Conservation (phyloP, 1,140 invertebrate species). For the Calephelis virginiensis region DNA sequence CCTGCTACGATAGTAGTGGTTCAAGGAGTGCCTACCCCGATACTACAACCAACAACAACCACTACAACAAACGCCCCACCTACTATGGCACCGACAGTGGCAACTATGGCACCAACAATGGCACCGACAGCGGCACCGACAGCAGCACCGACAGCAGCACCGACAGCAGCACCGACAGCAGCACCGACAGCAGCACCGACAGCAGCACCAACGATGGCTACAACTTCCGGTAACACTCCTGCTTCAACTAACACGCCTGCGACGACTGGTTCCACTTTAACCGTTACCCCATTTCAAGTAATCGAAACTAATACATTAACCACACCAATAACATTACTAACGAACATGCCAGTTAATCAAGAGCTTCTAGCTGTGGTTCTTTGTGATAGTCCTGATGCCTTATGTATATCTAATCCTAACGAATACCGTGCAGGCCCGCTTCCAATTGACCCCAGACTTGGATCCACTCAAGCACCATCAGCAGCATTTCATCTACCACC, state of each 20-base stretch:
- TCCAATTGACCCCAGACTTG: conserved; percentile 63
- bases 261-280: conserved; percentile 22
- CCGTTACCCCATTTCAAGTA: conserved; percentile 23
- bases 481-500: conserved; percentile 50
- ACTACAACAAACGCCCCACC: conserved; percentile 29
- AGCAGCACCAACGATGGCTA: conserved; percentile 22
- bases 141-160: conserved; percentile 28
- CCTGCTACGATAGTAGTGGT: conserved; percentile 53
- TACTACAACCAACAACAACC: conserved; percentile 46
- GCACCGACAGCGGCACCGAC: conserved; percentile 24
- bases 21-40: conserved; percentile 49
- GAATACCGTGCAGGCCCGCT: conserved; percentile 56
- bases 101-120: conserved; percentile 20
- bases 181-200: conserved; percentile 22
- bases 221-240: conserved; percentile 21
- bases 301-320: conserved; percentile 25
- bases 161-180: conserved; percentile 33
- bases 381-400: conserved; percentile 57
- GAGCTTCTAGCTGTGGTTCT: conserved; percentile 50
- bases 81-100: conserved; percentile 24
- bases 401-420: conserved; percentile 66
- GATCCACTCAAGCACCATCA: conserved; percentile 55
- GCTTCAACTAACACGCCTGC: conserved; percentile 21
- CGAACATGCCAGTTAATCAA: conserved; percentile 41
- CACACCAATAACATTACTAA: conserved; percentile 24